Evolutionary conservation across 92 coral and sea anemone species (phyloP).

Genomic region (Umimayanthus kanabou): DNA sequence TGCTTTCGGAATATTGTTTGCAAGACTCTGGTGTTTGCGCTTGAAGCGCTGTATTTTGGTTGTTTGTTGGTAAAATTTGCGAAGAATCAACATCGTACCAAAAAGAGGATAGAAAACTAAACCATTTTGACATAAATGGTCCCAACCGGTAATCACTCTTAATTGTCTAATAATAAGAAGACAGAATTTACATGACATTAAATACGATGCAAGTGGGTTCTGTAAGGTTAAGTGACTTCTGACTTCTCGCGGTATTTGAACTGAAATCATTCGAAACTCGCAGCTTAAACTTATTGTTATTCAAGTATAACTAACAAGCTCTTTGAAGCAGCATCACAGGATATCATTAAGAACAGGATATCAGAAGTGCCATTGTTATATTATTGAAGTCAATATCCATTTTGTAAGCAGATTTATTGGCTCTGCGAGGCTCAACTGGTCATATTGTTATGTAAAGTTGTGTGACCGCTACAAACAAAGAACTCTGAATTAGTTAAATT

Average conservation of each 20-base stretch:
- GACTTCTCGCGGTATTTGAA: no score
- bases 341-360: neutral
- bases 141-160: slow-evolving; percentile 23
- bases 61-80: no score
- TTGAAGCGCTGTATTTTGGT: neutral
- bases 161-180: slow-evolving; percentile 40
- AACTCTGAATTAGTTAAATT: slow-evolving; percentile 7
- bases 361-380: slow-evolving; percentile 1
- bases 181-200: slow-evolving; percentile 14
- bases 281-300: neutral
- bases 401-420: slow-evolving; percentile 11
- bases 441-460: slow-evolving; percentile 51
- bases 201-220: neutral
- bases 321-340: neutral
- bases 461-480: slow-evolving; percentile 27
- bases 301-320: neutral
- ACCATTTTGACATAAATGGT: neutral
- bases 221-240: no score
- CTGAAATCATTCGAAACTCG: neutral
- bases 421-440: slow-evolving; percentile 21
- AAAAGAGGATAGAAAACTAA: neutral
- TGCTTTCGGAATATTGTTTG: no score
- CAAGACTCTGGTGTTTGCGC: no score
- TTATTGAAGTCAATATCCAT: neutral
- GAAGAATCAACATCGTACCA: neutral